Evolutionary conservation across 2,888 invertebrate genomes (phyloP).

Genomic region (Tetanocera ferruginea): DNA sequence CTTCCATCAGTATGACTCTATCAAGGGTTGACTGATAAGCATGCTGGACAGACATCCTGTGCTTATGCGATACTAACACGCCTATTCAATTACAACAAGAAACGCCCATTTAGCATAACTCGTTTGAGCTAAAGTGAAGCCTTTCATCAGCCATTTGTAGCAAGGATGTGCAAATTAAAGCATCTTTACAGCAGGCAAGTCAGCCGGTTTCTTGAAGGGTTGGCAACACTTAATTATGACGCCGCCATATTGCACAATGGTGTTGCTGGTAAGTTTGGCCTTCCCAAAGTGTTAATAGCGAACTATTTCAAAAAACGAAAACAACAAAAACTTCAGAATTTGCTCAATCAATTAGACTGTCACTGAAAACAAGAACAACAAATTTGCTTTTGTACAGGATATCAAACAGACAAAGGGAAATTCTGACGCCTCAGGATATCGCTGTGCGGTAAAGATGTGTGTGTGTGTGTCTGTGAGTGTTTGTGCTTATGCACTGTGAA

Average conservation of each 20-base stretch:
- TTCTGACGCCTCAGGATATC: not conserved
- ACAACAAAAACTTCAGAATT: not conserved
- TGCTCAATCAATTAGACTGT: not conserved
- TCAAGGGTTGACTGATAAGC: constrained; percentile 11
- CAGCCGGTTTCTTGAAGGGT: not conserved
- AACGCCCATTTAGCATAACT: constrained; percentile 10
- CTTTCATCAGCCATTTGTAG: not conserved
- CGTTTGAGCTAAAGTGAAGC: not conserved
- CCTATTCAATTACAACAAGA: constrained; percentile 21
- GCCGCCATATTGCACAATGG: constrained; percentile 9
- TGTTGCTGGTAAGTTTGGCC: not conserved
- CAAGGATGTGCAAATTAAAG: too few relatives aligned
- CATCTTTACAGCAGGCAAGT: not conserved
- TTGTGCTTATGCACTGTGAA: not conserved
- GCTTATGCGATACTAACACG: not conserved
- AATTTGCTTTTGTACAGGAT: not conserved
- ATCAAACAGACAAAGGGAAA: constrained; percentile 20
- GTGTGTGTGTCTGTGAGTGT: too few relatives aligned
- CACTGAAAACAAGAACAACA: not conserved
- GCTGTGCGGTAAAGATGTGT: not conserved
- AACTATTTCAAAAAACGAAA: not conserved
- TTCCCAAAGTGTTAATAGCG: not conserved
- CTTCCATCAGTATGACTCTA: not conserved
- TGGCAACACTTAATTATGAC: not conserved
- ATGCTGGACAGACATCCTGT: too few relatives aligned